Evolutionary conservation across 2,797 vertebrate species (phyloP).

Genomic region (Molossus alvarezi): DNA sequence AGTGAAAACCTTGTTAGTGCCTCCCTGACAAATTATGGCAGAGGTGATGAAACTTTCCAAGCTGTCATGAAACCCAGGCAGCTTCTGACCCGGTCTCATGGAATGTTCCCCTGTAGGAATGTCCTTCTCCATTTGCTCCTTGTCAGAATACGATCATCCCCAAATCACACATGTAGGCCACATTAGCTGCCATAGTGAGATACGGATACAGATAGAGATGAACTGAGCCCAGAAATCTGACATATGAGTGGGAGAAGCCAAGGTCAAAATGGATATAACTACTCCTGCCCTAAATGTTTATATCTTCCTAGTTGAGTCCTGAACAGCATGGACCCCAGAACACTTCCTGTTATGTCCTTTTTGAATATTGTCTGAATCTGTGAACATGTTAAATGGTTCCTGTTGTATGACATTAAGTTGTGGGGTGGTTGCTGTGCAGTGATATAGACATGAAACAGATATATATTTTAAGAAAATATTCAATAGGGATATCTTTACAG

Average conservation of each 20-base stretch:
- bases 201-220: background rate
- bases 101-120: background rate
- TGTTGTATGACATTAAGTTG: background rate
- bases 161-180: background rate
- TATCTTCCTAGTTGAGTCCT: background rate
- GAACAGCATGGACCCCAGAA: background rate
- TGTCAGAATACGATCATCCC: background rate
- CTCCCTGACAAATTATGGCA: background rate
- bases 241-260: background rate
- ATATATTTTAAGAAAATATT: background rate
- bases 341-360: fast-evolving
- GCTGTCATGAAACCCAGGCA: fast-evolving
- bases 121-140: background rate
- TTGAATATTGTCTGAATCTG: background rate
- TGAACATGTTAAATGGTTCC: background rate
- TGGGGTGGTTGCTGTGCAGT: background rate
- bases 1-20: background rate
- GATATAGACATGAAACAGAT: background rate
- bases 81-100: background rate
- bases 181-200: no score
- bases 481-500: background rate
- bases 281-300: background rate
- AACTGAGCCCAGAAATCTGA: background rate
- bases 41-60: background rate
- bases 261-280: background rate